A percentile compares a stretch with the other conserved stretches of the same genome.
phyloP scores from a whole-genome alignment of 2,113 vertebrate species.

The Campylorhamphus procurvoides region DNA sequence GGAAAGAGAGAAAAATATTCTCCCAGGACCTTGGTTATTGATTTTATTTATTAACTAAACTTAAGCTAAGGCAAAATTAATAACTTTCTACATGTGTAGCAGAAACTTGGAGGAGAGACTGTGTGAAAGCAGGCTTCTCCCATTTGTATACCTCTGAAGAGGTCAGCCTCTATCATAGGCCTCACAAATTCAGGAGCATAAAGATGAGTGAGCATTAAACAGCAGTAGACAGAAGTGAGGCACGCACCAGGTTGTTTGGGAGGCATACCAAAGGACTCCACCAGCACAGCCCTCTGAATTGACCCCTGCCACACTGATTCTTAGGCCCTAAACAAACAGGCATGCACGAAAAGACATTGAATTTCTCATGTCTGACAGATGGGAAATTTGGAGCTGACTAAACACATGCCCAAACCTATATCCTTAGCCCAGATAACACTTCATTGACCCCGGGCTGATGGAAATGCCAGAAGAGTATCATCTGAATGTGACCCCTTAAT shows the following conservation, averaged over 20 bases:
- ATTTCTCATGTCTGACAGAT: conserved; percentile 61
- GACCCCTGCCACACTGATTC: conserved; percentile 39
- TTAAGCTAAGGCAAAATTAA: conserved; percentile 49
- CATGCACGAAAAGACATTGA: conserved; percentile 28
- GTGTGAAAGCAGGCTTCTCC: neutral
- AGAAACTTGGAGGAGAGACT: conserved; percentile 13
- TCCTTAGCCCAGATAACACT: conserved; percentile 46
- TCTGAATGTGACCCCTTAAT: conserved; percentile 65
- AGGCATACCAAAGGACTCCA: conserved; percentile 3
- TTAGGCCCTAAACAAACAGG: conserved; percentile 14
- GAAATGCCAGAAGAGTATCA: conserved; percentile 62
- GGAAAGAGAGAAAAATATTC: conserved; percentile 55
- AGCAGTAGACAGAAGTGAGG: neutral
- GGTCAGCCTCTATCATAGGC: neutral
- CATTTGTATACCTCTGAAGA: neutral
- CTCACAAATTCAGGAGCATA: neutral
- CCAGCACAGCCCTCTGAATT: neutral
- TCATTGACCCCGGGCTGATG: conserved; percentile 57
- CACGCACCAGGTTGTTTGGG: conserved; percentile 8
- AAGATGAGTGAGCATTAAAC: conserved; percentile 41
- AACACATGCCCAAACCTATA: conserved; percentile 34
- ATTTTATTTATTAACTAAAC: conserved; percentile 58
- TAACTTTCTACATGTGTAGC: neutral
- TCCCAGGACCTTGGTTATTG: conserved; percentile 47
- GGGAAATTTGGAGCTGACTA: conserved; percentile 53